A percentile compares a stretch with the other conserved stretches of the same genome.
These are phyloP conservation scores for Microplitis mediator DNA, from an alignment of 1,140 invertebrate genomes.

Conservation along the genomic window DNA sequence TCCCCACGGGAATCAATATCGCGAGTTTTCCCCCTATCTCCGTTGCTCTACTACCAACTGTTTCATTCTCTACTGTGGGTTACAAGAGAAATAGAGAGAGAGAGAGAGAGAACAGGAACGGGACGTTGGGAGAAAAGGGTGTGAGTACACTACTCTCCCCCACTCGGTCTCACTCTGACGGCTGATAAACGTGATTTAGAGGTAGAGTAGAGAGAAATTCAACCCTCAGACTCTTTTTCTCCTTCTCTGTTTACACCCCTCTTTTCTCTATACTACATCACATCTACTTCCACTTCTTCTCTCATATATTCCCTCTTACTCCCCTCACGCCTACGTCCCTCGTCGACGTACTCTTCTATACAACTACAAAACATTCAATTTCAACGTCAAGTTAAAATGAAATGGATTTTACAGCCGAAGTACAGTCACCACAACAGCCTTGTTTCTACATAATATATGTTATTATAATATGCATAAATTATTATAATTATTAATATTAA, in stretches of 20 bases:
- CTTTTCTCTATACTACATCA: constrained; percentile 11
- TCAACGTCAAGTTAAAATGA: constrained; percentile 56
- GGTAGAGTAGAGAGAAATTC: constrained; percentile 30
- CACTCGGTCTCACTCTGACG: constrained; percentile 20
- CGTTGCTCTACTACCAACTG: constrained; percentile 25
- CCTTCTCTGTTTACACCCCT: constrained; percentile 1
- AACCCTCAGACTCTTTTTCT: constrained; percentile 8
- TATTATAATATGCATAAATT: not conserved
- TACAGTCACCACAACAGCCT: constrained; percentile 41
- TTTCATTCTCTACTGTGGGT: constrained; percentile 24
- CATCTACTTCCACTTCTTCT: constrained; percentile 3
- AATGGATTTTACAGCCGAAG: constrained; percentile 54
- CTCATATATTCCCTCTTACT: constrained; percentile 14
- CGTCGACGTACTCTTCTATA: constrained; percentile 22
- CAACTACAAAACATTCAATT: constrained; percentile 60
- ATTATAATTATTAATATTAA: too few relatives aligned
- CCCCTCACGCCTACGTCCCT: not conserved
- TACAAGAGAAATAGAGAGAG: not conserved
- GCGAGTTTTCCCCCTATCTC: constrained; percentile 45
- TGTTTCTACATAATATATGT: constrained; percentile 25
- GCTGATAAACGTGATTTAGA: constrained; percentile 58
- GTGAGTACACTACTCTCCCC: constrained; percentile 4
- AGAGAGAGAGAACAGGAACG: not conserved
- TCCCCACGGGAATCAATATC: constrained; percentile 63
- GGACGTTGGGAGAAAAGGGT: not conserved